phyloP scores from a whole-genome alignment of 2,888 invertebrate species.

The Uloborus plumipes region DNA sequence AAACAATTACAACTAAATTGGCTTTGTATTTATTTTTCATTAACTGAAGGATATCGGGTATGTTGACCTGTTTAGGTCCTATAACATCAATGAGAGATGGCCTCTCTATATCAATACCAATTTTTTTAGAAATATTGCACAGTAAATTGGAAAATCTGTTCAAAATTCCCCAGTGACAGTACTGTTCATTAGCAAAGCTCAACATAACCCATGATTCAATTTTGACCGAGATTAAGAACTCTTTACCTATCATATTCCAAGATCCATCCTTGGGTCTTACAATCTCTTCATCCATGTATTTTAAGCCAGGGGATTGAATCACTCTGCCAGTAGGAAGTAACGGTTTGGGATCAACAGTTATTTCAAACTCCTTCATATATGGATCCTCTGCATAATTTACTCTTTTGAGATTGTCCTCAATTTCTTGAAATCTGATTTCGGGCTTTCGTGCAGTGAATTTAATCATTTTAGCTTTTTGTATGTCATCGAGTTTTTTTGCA shows the following conservation, averaged over 20 bases:
- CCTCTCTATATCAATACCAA: background rate
- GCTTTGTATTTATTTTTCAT: background rate
- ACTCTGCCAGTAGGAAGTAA: constrained; percentile 39
- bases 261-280: constrained; percentile 40
- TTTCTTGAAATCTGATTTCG: constrained; percentile 21
- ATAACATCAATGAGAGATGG: background rate
- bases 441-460: constrained; percentile 25
- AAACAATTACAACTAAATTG: background rate
- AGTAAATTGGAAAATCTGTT: constrained; percentile 7
- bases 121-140: background rate
- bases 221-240: constrained; percentile 25
- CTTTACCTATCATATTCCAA: constrained; percentile 39
- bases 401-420: background rate
- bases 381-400: background rate
- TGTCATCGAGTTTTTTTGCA: constrained; percentile 26
- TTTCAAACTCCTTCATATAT: constrained; percentile 47
- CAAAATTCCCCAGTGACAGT: background rate
- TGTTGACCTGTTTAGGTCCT: background rate
- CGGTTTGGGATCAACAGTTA: constrained; percentile 32
- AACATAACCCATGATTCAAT: constrained; percentile 19
- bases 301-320: constrained; percentile 28
- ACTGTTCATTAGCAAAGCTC: constrained; percentile 3
- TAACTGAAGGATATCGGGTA: background rate
- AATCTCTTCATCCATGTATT: constrained; percentile 27
- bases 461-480: constrained; percentile 43